These are phyloP conservation scores for Leistus spinibarbis DNA, from an alignment of 2,888 invertebrate genomes.

Conservation along the genomic window DNA sequence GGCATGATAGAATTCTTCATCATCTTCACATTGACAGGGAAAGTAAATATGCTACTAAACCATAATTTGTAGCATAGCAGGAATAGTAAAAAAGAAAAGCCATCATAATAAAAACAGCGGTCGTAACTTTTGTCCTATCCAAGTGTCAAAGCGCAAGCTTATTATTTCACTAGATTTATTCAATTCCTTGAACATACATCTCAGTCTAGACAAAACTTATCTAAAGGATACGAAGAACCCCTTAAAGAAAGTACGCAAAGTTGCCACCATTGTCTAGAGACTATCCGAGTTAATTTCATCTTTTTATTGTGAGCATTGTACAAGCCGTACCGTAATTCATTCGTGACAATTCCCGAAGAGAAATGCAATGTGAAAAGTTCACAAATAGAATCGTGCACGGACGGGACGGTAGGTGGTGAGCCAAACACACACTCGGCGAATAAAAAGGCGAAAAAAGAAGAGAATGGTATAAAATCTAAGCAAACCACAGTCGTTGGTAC, in stretches of 20 bases:
- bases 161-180: neutral
- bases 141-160: neutral
- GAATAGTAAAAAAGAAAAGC: no score
- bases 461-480: constrained; percentile 5
- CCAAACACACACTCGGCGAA: neutral
- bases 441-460: neutral
- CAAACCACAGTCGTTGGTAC: constrained; percentile 13
- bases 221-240: neutral
- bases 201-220: neutral
- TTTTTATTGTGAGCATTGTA: neutral
- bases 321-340: neutral
- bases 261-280: neutral
- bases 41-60: no score
- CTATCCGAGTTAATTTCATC: neutral
- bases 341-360: neutral
- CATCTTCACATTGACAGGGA: no score
- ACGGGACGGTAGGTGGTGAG: neutral
- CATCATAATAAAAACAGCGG: no score
- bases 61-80: no score
- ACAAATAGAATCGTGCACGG: constrained; percentile 17
- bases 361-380: constrained; percentile 29
- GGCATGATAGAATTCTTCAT: no score
- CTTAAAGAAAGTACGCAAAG: neutral
- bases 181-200: neutral
- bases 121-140: no score